Conservation (phyloP, 2,113 vertebrate genomes). For the Turdus rufiventris region DNA sequence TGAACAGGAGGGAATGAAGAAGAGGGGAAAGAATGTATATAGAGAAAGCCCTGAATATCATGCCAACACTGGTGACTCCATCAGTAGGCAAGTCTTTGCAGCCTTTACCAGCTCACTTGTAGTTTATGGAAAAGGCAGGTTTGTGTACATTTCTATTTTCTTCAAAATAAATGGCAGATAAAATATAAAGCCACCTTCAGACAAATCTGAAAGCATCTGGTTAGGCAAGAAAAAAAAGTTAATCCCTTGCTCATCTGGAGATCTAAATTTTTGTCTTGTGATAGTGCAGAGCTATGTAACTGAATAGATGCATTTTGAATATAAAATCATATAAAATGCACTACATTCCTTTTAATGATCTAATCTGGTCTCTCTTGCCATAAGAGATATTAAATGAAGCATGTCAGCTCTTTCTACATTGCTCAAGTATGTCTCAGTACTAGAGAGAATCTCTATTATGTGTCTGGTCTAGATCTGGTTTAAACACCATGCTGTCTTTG, state of each 20-base stretch:
- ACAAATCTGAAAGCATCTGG: not conserved
- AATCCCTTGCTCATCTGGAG: not conserved
- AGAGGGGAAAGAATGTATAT: accelerated
- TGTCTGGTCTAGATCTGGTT: not conserved
- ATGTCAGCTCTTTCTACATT: not conserved
- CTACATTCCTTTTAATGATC: not conserved
- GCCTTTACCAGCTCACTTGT: not conserved
- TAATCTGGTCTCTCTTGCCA: not conserved
- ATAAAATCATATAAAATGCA: not conserved
- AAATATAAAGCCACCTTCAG: not conserved
- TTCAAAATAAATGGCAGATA: not conserved
- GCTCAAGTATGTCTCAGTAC: not conserved
- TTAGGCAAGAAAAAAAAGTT: not conserved
- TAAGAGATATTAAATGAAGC: not conserved
- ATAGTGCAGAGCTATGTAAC: not conserved
- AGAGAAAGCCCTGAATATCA: not conserved
- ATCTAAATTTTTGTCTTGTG: not conserved
- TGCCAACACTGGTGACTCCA: not conserved
- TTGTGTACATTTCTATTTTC: not conserved
- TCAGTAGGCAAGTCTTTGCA: not conserved
- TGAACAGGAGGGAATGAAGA: not conserved
- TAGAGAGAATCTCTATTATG: not conserved
- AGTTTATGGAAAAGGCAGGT: not conserved
- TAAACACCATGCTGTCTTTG: not conserved
- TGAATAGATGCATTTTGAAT: not conserved